These are phyloP conservation scores for Ophraella communa DNA, from an alignment of 2,888 invertebrate species.

Conservation along the genomic window DNA sequence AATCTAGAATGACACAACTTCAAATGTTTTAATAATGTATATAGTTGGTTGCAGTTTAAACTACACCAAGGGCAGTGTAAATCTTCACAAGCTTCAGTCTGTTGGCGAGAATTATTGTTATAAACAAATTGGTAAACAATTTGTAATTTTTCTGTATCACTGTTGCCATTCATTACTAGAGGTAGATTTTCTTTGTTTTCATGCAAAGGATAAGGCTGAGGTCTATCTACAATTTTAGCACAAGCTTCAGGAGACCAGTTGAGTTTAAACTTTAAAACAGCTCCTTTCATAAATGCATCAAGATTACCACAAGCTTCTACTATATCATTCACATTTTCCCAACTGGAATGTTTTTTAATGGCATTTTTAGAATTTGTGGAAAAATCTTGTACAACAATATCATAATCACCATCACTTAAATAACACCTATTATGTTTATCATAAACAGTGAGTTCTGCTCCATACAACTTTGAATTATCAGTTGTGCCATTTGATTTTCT, in stretches of 20 bases:
- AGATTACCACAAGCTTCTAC: constrained; percentile 61
- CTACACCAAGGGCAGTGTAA: constrained; percentile 96
- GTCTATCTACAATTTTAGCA: constrained; percentile 71
- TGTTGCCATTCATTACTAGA: constrained; percentile 50
- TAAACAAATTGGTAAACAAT: constrained; percentile 96
- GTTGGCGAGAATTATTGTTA: constrained; percentile 92
- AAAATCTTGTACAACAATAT: constrained; percentile 82
- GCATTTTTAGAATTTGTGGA: constrained; percentile 62
- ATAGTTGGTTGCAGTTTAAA: constrained; percentile 84
- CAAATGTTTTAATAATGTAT: constrained; percentile 90
- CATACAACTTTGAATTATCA: constrained; percentile 62
- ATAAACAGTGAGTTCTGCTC: constrained; percentile 85
- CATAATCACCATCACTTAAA: constrained; percentile 89
- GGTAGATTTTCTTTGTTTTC: constrained; percentile 59
- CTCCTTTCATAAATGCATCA: constrained; percentile 58
- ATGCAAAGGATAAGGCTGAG: constrained; percentile 62
- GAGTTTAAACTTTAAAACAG: constrained; percentile 83
- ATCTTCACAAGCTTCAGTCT: constrained; percentile 93
- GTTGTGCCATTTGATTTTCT: constrained; percentile 64
- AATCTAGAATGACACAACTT: constrained; percentile 93
- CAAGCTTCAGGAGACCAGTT: constrained; percentile 82
- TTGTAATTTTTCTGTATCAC: constrained; percentile 67
- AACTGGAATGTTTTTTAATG: constrained; percentile 76
- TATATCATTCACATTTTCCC: constrained; percentile 70
- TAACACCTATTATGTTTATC: constrained; percentile 89